Base-by-base conservation (phyloP, 2,797 vertebrate species). In the Rhyacichthys aspro region DNA sequence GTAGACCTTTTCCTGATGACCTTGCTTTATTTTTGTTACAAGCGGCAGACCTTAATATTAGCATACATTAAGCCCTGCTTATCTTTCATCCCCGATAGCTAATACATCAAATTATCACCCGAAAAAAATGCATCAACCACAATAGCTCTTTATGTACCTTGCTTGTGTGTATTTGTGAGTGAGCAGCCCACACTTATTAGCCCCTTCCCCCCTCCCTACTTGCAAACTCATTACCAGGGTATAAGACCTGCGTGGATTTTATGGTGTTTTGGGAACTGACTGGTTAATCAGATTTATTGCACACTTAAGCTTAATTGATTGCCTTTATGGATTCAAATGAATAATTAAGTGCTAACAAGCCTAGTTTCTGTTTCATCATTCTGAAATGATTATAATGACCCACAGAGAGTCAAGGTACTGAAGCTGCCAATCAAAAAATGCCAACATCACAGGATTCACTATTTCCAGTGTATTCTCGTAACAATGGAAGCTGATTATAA, bases 271-370 rank as follows among this genome's bases (percentile, higher is more conserved):
- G 84, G 88, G 86, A 91, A 89, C 84, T 80, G 86, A 90, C 86
- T 88, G 84, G 84, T 88, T 91, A 91, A 92, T 92, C 86, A 89
- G 88, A 90, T 91, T 91, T 92, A 92, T 88, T 88, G 86, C 87
- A 86, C 86, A 91, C 88, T 91, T 91, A 91, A 88, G 83, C 82
- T 85, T 91, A 92, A 92, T 90, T 90, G 87, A 91, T 92, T 90
- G 90, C 76, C 81, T 92, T 91, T 88, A 89, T 87, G 85, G 86
- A 87, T 90, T 85, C 71, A 92, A 90, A 92, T 90, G 84, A 92
- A 91, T 92, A 92, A 92, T 91, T 90, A 92, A 88, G 81, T 68
- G 72, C 73, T 89, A 89, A 89, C 89, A 89, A 88, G 84, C 72
- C 75, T 71, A 78, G 82, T 84, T 82, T 89, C 79, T 81, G 82